Evolutionary conservation across 2,113 vertebrate genomes (phyloP).

Genomic region (Megaceryle maxima): DNA sequence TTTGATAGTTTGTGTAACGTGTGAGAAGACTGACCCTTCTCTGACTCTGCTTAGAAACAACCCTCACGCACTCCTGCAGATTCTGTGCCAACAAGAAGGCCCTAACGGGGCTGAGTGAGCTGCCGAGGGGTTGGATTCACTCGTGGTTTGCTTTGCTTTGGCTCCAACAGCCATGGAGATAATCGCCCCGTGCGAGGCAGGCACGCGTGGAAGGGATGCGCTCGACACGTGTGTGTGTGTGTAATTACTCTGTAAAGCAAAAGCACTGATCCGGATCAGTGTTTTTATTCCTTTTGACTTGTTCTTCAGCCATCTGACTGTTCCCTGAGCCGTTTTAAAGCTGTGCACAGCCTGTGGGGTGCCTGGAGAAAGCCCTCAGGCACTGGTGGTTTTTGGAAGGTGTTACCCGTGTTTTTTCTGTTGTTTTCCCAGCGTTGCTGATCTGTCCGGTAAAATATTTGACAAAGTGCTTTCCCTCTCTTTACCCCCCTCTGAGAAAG

Average conservation of each 20-base stretch:
- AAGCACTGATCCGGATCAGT: background rate
- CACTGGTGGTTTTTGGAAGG: background rate
- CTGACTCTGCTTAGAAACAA: background rate
- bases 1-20: background rate
- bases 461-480: background rate
- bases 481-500: background rate
- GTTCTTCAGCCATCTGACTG: background rate
- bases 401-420: background rate
- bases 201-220: background rate
- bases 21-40: background rate
- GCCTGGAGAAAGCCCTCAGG: background rate
- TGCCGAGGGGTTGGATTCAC: background rate
- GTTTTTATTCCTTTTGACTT: background rate
- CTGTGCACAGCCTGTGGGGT: background rate
- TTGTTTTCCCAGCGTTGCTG: background rate
- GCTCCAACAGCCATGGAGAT: background rate
- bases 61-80: background rate
- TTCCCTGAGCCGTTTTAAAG: background rate
- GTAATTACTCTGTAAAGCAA: background rate
- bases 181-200: background rate
- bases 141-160: background rate
- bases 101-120: background rate
- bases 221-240: background rate
- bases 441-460: background rate
- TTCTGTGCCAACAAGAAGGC: background rate